phyloP scores from a whole-genome alignment of 2,797 vertebrate species.

The Gymnoscopelus braueri region DNA sequence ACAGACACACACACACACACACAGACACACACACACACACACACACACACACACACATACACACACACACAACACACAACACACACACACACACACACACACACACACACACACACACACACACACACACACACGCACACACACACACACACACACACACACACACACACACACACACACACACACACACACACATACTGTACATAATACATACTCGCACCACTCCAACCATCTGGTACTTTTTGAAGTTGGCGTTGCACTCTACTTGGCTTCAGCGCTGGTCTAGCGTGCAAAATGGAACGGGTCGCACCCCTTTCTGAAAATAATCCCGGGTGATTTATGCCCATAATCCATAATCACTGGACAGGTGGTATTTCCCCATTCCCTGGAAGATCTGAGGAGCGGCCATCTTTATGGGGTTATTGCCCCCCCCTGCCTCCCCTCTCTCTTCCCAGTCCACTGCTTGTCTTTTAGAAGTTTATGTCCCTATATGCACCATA shows the following conservation, averaged over 20 bases:
- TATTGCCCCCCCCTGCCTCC: not conserved
- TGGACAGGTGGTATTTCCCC: not conserved
- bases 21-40: not conserved
- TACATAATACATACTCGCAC: too few relatives aligned
- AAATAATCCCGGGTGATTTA: not conserved
- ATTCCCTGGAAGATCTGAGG: not conserved
- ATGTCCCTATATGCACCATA: constrained; percentile 1
- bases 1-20: not conserved
- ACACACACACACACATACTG: not conserved
- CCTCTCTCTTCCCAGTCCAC: constrained; percentile 5
- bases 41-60: not conserved
- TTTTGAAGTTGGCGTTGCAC: constrained; percentile 26
- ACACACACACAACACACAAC: not conserved
- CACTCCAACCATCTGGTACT: constrained; percentile 40
- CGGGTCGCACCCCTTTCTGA: constrained; percentile 4
- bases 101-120: not conserved
- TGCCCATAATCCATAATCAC: not conserved
- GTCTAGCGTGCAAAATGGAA: not conserved
- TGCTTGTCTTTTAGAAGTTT: constrained; percentile 14
- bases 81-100: not conserved
- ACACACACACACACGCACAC: constrained; percentile 9
- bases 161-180: not conserved
- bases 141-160: not conserved
- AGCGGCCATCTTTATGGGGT: not conserved
- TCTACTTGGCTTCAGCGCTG: not conserved